Percentiles rank a stretch among this genome's conserved stretches.
These are phyloP conservation scores for Troides helena DNA, from an alignment of 2,888 invertebrate genomes.

Conservation along the genomic window DNA sequence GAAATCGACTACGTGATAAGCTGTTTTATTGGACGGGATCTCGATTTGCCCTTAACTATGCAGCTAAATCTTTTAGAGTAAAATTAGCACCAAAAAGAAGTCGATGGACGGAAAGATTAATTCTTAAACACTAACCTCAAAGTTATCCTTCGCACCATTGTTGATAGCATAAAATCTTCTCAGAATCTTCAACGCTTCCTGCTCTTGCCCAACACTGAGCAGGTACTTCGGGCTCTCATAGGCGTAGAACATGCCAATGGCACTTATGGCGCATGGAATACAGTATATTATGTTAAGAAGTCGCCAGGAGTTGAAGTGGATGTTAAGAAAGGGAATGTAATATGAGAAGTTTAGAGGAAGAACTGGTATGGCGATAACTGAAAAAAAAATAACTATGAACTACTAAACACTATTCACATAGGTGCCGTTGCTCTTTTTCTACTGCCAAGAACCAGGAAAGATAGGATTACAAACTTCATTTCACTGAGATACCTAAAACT, in stretches of 20 bases:
- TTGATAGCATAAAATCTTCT: constrained; percentile 56
- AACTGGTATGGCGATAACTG: constrained; percentile 84
- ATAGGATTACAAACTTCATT: no score
- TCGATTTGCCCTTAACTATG: no score
- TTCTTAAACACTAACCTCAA: constrained; percentile 45
- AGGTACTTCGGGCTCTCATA: constrained; percentile 90
- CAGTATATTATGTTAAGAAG: constrained; percentile 83
- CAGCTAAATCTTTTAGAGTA: no score
- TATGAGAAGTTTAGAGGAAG: constrained; percentile 79
- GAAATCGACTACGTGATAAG: no score
- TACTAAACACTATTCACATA: no score
- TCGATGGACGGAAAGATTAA: neutral
- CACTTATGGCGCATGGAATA: constrained; percentile 81
- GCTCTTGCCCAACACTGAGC: constrained; percentile 76
- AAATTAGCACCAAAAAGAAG: neutral
- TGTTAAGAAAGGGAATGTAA: constrained; percentile 62
- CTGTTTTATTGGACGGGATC: no score
- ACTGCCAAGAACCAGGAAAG: no score
- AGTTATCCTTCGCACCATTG: constrained; percentile 51
- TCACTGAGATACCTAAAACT: no score
- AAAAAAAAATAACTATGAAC: constrained; percentile 30
- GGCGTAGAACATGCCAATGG: constrained; percentile 73
- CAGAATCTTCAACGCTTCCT: constrained; percentile 76
- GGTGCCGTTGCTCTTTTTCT: no score
- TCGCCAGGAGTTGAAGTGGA: constrained; percentile 87